phyloP scores from a whole-genome alignment of 2,888 invertebrate species.

The Orthosia cruda region DNA sequence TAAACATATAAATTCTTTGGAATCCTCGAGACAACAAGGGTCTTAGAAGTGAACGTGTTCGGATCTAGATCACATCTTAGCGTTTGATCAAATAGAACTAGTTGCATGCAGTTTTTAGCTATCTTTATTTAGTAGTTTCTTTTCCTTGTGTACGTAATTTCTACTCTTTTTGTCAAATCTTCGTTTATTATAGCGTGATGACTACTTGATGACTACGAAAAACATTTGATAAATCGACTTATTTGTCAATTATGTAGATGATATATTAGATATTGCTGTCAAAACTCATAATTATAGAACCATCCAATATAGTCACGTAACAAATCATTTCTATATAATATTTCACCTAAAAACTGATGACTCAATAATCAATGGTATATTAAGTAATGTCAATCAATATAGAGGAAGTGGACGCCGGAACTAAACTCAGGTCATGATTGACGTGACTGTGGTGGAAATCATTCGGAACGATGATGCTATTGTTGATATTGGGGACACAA shows the following conservation, averaged over 20 bases:
- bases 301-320: neutral
- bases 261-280: neutral
- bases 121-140: neutral
- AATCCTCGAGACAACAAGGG: neutral
- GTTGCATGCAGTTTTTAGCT: neutral
- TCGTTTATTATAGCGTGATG: neutral
- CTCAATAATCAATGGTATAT: constrained; percentile 54
- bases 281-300: neutral
- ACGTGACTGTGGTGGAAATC: constrained; percentile 57
- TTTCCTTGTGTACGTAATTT: neutral
- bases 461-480: constrained; percentile 31
- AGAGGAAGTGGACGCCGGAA: constrained; percentile 67
- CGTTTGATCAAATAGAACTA: neutral
- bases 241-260: neutral
- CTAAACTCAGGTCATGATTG: constrained; percentile 52
- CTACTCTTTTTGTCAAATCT: neutral
- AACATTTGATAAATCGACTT: neutral
- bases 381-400: constrained; percentile 47
- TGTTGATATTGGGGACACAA: constrained; percentile 47
- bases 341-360: constrained; percentile 40
- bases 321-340: constrained; percentile 3
- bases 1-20: neutral
- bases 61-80: neutral
- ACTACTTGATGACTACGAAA: too few relatives aligned
- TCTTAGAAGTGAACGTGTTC: neutral